Conservation (phyloP, 2,888 invertebrate genomes). For the Archips xylosteana region DNA sequence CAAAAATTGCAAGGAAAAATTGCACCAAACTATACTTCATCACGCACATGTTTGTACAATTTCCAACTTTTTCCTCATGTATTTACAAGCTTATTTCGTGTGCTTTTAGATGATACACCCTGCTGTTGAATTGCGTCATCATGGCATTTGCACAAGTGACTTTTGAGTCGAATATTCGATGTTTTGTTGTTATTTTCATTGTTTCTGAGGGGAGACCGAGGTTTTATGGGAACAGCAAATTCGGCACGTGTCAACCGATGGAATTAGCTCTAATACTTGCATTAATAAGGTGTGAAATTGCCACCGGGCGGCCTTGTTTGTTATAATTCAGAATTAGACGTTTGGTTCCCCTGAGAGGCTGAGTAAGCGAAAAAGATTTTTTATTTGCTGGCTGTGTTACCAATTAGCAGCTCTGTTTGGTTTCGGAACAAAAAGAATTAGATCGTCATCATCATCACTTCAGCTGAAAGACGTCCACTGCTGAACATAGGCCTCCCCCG, state of each 20-base stretch:
- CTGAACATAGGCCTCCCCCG: too few species aligned
- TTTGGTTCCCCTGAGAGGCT: slow-evolving; percentile 54
- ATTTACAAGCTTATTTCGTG: slow-evolving; percentile 42
- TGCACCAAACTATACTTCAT: slow-evolving; percentile 13
- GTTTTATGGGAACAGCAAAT: slow-evolving; percentile 82
- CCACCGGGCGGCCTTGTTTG: slow-evolving; percentile 76
- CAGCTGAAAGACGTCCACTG: too few species aligned
- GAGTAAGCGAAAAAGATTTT: slow-evolving; percentile 37
- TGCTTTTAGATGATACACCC: slow-evolving; percentile 3
- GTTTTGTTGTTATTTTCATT: slow-evolving; percentile 50
- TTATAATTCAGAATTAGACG: slow-evolving; percentile 81
- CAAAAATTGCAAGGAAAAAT: slow-evolving; percentile 70
- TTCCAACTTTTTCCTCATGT: slow-evolving; percentile 53
- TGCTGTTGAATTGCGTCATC: slow-evolving; percentile 43
- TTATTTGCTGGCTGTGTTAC: slow-evolving; percentile 28
- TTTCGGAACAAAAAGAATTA: background rate
- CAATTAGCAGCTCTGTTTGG: slow-evolving; percentile 27
- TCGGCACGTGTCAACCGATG: slow-evolving; percentile 82
- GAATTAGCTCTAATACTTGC: slow-evolving; percentile 84
- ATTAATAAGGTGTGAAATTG: slow-evolving; percentile 86
- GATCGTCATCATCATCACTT: background rate
- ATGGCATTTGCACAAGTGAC: slow-evolving; percentile 50
- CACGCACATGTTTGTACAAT: background rate
- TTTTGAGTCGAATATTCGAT: slow-evolving; percentile 62
- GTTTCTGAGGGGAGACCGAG: slow-evolving; percentile 58